A percentile compares a stretch with the other conserved stretches of the same genome.
Evolutionary conservation across 2,888 invertebrate species (phyloP).

Genomic region (Lasiommata megera): DNA sequence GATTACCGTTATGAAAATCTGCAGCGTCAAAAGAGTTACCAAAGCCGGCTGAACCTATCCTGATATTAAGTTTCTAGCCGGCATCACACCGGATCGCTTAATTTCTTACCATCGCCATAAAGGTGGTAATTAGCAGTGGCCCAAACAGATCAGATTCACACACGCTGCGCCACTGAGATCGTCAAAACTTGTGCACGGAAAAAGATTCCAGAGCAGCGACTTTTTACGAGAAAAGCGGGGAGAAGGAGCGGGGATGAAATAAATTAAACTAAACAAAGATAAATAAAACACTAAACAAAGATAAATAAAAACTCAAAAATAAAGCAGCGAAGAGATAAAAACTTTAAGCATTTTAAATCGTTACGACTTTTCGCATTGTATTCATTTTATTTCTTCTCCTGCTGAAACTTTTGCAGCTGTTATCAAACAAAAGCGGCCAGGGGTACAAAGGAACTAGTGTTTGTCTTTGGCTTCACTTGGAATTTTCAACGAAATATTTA

Average conservation of each 20-base stretch:
- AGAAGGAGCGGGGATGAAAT: slow-evolving; percentile 6
- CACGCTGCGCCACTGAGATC: no score
- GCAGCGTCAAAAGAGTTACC: no score
- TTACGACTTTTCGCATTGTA: slow-evolving; percentile 21
- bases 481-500: background rate
- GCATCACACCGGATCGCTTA: no score
- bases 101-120: no score
- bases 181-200: background rate
- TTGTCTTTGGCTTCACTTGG: slow-evolving; percentile 1
- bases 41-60: no score
- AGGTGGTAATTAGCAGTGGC: no score
- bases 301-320: slow-evolving; percentile 18
- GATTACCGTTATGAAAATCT: no score
- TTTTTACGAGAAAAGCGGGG: slow-evolving; percentile 22
- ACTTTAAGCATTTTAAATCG: slow-evolving; percentile 20
- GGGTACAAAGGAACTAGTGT: slow-evolving; percentile 10
- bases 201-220: slow-evolving; percentile 28
- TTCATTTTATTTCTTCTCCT: slow-evolving; percentile 15
- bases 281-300: slow-evolving; percentile 11
- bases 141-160: no score
- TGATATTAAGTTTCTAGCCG: no score
- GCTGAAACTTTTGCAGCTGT: slow-evolving; percentile 20
- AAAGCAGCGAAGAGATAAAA: slow-evolving; percentile 16
- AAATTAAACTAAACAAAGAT: slow-evolving; percentile 14
- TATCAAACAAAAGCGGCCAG: slow-evolving; percentile 20